A percentile compares a stretch with the other conserved stretches of the same genome.
Conservation (phyloP, 2,113 vertebrate species). For the Poecile atricapillus region DNA sequence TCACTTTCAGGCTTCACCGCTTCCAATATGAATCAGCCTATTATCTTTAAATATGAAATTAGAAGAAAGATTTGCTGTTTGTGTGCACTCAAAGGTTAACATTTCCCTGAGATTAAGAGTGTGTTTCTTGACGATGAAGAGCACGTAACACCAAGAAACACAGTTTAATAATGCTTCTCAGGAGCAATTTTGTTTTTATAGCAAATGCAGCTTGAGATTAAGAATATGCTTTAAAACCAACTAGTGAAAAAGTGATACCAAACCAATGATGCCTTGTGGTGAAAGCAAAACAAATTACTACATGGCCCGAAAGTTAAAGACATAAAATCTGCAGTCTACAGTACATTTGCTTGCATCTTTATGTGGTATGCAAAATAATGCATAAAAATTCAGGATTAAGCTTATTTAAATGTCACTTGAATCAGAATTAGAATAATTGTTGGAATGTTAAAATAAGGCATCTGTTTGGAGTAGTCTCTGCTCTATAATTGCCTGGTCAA, state of each 20-base stretch:
- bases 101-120: constrained; percentile 33
- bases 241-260: not conserved
- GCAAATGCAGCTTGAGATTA: not conserved
- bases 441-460: not conserved
- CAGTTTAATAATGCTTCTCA: constrained; percentile 20
- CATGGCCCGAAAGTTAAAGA: not conserved
- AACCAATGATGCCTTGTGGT: not conserved
- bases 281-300: constrained; percentile 27
- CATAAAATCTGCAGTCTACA: constrained; percentile 18
- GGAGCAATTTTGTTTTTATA: constrained; percentile 25
- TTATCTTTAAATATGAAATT: constrained; percentile 63
- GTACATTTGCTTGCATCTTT: constrained; percentile 39
- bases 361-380: constrained; percentile 37
- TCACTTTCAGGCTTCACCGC: constrained; percentile 52
- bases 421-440: constrained; percentile 1
- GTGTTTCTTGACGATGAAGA: not conserved
- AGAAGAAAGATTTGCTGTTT: constrained; percentile 37
- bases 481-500: not conserved
- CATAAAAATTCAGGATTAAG: constrained; percentile 21
- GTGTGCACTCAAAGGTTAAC: not conserved
- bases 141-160: not conserved
- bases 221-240: constrained; percentile 2
- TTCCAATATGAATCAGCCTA: constrained; percentile 60
- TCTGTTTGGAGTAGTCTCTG: not conserved
- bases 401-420: constrained; percentile 31